A percentile compares a stretch with the other conserved stretches of the same genome.
Evolutionary conservation across 1,140 invertebrate species (phyloP).

Genomic region (Brachionus rotundiformis): DNA sequence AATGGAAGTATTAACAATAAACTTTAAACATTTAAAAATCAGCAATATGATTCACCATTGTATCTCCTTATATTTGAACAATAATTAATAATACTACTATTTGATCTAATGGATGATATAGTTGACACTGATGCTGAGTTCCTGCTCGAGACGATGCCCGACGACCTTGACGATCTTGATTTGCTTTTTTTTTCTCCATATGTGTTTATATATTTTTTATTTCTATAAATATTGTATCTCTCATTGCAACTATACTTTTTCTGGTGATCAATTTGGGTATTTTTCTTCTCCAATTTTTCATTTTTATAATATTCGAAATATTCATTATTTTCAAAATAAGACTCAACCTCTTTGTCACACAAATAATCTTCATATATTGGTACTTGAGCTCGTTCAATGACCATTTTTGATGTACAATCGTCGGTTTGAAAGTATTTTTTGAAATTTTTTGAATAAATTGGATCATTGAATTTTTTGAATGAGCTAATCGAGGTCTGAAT

Average conservation of each 20-base stretch:
- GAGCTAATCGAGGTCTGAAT: background rate
- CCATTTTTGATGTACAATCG: background rate
- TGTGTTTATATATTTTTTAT: too few species aligned
- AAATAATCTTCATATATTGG: slow-evolving; percentile 40
- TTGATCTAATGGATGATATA: background rate
- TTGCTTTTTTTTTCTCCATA: background rate
- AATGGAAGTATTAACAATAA: slow-evolving; percentile 12
- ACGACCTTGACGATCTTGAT: background rate
- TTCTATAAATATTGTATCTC: too few species aligned
- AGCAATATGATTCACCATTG: slow-evolving; percentile 43
- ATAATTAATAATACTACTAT: slow-evolving; percentile 40
- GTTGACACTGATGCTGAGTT: background rate
- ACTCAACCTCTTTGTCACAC: slow-evolving; percentile 46
- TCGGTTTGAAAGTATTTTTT: background rate
- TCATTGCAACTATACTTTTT: too few species aligned
- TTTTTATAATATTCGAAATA: background rate
- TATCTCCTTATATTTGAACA: background rate
- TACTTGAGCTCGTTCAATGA: background rate
- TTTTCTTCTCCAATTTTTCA: background rate
- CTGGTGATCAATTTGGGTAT: too few species aligned
- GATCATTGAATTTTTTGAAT: background rate
- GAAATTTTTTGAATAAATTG: slow-evolving; percentile 11
- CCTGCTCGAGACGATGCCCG: background rate
- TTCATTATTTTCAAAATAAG: slow-evolving; percentile 20
- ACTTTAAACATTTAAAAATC: background rate